Base-by-base conservation (phyloP, 2,888 invertebrate genomes). In the Geophilus truncorum region DNA sequence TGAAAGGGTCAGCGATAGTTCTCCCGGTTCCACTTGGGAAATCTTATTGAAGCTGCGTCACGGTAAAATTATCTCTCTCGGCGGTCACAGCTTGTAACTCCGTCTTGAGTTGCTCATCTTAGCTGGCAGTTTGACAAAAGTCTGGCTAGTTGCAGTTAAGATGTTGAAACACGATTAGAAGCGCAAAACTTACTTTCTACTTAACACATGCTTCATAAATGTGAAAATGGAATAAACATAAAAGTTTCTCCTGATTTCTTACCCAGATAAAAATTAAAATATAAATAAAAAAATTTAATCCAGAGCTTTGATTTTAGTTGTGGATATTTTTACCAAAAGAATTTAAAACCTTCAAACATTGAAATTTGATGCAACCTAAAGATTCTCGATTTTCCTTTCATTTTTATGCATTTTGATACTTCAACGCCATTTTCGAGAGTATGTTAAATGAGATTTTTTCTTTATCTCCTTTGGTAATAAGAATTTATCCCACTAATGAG, bases 11-110 rank as follows among this genome's bases (percentile, higher is more conserved):
- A 70, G 70, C 25, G 70, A 70, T 70, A 70, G 70, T 70, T 70
- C 70, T 70, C 70, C 10, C n/a, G 70, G 70, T 25, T 70, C 70
- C 70, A 70, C 70, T 28, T 70, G 70, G 70, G 70, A 70, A 70
- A 70, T 70, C 70, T 70, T 70, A 70, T 70, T 70, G 70, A 70
- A 70, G 70, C 70, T 70, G 70, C 70, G 70, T 70, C 70, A 70
- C 25, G 70, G 70, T 70, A 70, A 70, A 70, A 70, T 70, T 70
- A 70, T 70, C 70, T 70, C 70, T 70, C 70, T 70, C 70, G 4
- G 70, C 70, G 70, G 70, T 70, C 70, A 70, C 70, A 70, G 70
- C 70, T 70, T 70, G 70, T 70, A 70, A 70, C 70, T 70, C 70
- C 70, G 25, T 23, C 70, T 70, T 70, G 70, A 70, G 70, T 70